phyloP scores from a whole-genome alignment of 2,888 invertebrate genomes.

The Meteorus cinctellus region DNA sequence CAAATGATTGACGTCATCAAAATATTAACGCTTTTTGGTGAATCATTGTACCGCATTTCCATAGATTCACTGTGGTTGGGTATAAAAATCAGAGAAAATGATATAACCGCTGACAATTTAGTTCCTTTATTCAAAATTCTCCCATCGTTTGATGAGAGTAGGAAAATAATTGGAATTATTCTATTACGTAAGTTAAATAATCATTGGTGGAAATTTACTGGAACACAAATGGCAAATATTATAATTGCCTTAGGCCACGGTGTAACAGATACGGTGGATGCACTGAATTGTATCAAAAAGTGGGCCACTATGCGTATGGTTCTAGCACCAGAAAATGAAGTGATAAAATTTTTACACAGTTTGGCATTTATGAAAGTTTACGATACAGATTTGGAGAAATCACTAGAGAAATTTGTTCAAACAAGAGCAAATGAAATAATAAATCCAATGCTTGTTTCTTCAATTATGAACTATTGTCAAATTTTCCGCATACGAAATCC shows the following conservation, averaged over 20 bases:
- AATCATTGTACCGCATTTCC: slow-evolving; percentile 74
- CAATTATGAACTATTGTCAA: slow-evolving; percentile 79
- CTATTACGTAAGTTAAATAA: slow-evolving; percentile 77
- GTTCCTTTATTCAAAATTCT: slow-evolving; percentile 76
- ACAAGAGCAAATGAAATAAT: slow-evolving; percentile 74
- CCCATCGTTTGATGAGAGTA: slow-evolving; percentile 73
- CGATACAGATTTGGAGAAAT: slow-evolving; percentile 73
- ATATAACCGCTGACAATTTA: slow-evolving; percentile 78
- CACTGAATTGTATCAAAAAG: slow-evolving; percentile 69
- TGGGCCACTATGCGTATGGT: slow-evolving; percentile 80
- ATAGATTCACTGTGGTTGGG: slow-evolving; percentile 82
- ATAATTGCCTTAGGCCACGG: slow-evolving; percentile 68
- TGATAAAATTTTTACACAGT: slow-evolving; percentile 75
- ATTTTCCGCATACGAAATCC: slow-evolving; percentile 77
- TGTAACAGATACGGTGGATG: slow-evolving; percentile 45
- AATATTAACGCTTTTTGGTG: slow-evolving; percentile 75
- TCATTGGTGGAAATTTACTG: slow-evolving; percentile 77
- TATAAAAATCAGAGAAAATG: slow-evolving; percentile 74
- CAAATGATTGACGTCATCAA: slow-evolving; percentile 78
- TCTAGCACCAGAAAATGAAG: slow-evolving; percentile 76
- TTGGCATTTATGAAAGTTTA: slow-evolving; percentile 74
- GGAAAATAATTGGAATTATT: slow-evolving; percentile 76
- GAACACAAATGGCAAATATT: slow-evolving; percentile 74
- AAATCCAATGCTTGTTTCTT: slow-evolving; percentile 77
- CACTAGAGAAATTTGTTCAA: slow-evolving; percentile 79